Percentiles rank a stretch among this genome's conserved stretches.
Evolutionary conservation across 2,888 invertebrate species (phyloP).

Genomic region (Trichogramma dendrolimi): DNA sequence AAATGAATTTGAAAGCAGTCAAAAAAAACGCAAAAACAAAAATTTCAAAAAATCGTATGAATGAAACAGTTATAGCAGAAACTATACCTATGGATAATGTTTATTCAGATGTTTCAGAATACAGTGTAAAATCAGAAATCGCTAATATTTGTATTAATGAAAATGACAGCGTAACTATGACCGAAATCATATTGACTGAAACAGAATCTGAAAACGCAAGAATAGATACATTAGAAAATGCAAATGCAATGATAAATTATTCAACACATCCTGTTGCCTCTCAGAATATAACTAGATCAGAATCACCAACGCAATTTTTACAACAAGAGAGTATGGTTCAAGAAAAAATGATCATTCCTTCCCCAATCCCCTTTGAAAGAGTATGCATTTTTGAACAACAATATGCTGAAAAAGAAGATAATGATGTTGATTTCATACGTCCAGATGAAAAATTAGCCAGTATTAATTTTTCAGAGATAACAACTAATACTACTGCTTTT

Average conservation of each 20-base stretch:
- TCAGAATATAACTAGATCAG: slow-evolving; percentile 53
- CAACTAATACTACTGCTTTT: slow-evolving; percentile 41
- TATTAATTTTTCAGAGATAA: slow-evolving; percentile 47
- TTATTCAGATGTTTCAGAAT: slow-evolving; percentile 49
- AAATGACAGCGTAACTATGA: slow-evolving; percentile 54
- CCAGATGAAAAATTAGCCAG: slow-evolving; percentile 51
- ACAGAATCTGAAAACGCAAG: slow-evolving; percentile 53
- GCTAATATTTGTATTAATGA: slow-evolving; percentile 52
- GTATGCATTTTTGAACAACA: slow-evolving; percentile 48
- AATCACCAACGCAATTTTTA: slow-evolving; percentile 50
- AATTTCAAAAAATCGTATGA: no score
- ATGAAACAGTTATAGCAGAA: slow-evolving; percentile 32
- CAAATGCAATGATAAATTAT: slow-evolving; percentile 53
- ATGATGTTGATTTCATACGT: slow-evolving; percentile 46
- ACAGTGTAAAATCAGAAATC: slow-evolving; percentile 48
- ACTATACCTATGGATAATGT: slow-evolving; percentile 57
- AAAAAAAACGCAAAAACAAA: neutral
- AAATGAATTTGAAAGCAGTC: slow-evolving; percentile 37
- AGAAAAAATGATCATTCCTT: slow-evolving; percentile 30
- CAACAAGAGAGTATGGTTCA: slow-evolving; percentile 38
- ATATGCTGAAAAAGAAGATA: slow-evolving; percentile 53
- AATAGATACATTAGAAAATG: slow-evolving; percentile 45
- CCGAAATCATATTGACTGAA: slow-evolving; percentile 54
- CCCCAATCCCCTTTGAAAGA: slow-evolving; percentile 45
- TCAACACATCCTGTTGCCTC: slow-evolving; percentile 54